Evolutionary conservation across 2,113 vertebrate genomes (phyloP).

Genomic region (Procavia capensis): DNA sequence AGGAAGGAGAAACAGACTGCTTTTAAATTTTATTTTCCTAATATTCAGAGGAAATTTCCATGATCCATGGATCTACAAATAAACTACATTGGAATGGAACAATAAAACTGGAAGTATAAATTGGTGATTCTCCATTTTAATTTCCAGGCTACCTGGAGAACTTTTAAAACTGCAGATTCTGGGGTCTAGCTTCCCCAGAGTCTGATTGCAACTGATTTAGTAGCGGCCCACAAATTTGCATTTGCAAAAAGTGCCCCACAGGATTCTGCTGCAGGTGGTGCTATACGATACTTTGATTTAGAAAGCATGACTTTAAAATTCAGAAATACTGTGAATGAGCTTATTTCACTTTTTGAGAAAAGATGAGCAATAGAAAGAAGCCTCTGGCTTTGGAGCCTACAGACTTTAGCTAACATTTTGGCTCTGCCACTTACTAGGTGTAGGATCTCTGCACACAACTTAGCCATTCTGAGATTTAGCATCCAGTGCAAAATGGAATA

Average conservation of each 20-base stretch:
- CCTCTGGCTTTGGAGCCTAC: neutral
- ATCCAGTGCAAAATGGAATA: neutral
- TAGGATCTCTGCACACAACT: neutral
- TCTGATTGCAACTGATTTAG: neutral
- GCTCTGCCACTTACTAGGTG: neutral
- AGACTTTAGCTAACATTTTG: neutral
- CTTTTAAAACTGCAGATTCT: conserved; percentile 8
- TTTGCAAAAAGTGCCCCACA: neutral
- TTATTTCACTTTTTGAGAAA: conserved; percentile 35
- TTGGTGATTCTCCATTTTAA: neutral
- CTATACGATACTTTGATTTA: neutral
- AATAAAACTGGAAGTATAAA: conserved; percentile 49
- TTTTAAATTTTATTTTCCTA: conserved; percentile 69
- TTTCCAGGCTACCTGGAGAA: neutral
- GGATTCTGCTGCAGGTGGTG: neutral
- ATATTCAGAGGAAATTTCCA: conserved; percentile 71
- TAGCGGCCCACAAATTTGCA: neutral
- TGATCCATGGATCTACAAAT: conserved; percentile 55
- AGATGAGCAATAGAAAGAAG: neutral
- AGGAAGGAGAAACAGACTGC: conserved; percentile 67
- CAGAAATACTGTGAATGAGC: neutral
- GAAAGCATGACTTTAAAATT: conserved; percentile 45
- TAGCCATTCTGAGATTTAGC: neutral
- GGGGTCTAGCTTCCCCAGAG: too few species aligned
- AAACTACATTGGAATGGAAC: conserved; percentile 37